A percentile compares a stretch with the other conserved stretches of the same genome.
Evolutionary conservation across 2,888 invertebrate species (phyloP).

Genomic region (Drosophila atripex): DNA sequence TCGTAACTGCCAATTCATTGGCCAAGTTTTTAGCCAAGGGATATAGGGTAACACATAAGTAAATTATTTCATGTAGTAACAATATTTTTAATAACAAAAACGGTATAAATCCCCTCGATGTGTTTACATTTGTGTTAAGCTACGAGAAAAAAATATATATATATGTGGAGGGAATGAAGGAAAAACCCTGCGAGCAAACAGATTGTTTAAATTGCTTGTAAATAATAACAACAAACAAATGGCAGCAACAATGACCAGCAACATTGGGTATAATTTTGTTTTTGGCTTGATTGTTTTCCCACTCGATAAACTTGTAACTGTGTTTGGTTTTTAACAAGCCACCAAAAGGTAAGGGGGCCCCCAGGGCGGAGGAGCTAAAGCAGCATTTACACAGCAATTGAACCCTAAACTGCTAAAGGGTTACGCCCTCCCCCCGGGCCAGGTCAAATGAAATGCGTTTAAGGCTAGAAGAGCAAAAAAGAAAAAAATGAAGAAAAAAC

Average conservation of each 20-base stretch:
- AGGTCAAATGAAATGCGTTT: constrained; percentile 52
- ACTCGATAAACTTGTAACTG: constrained; percentile 55
- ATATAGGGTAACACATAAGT: not conserved
- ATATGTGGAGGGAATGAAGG: not conserved
- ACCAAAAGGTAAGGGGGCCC: constrained; percentile 28
- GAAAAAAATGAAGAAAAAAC: constrained; percentile 10
- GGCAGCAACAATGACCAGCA: constrained; percentile 42
- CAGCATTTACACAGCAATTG: constrained; percentile 71
- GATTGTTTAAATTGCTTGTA: constrained; percentile 74
- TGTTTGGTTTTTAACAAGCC: constrained; percentile 55
- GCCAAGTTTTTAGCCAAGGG: not conserved
- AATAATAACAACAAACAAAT: constrained; percentile 54
- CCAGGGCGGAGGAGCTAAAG: constrained; percentile 7
- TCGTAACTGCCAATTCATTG: not conserved
- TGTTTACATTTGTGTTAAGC: constrained; percentile 65
- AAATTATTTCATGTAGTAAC: not conserved
- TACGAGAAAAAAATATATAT: constrained; percentile 12
- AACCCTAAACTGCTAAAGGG: constrained; percentile 70
- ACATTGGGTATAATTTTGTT: constrained; percentile 48
- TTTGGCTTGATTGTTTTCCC: constrained; percentile 28
- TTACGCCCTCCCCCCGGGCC: constrained; percentile 31
- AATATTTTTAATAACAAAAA: constrained; percentile 14
- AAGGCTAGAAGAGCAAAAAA: constrained; percentile 7
- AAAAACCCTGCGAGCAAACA: constrained; percentile 49
- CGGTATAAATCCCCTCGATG: constrained; percentile 25